These are phyloP conservation scores for Cyclina sinensis DNA, from an alignment of 1,140 invertebrate genomes.

Conservation along the genomic window DNA sequence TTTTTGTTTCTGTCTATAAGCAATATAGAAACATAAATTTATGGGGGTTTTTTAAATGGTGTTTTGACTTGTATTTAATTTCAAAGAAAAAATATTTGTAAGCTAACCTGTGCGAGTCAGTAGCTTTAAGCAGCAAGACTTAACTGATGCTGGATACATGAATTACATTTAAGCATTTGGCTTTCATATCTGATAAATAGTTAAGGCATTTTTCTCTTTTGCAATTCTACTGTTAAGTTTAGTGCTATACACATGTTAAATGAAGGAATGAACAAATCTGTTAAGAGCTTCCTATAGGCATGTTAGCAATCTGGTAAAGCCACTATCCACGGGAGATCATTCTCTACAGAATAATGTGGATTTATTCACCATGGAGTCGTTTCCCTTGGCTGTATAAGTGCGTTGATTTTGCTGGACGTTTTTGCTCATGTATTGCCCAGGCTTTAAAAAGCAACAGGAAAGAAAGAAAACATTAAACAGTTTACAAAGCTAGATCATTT, in stretches of 20 bases:
- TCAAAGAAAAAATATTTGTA: no score
- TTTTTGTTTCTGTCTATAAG: no score
- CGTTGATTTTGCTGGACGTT: slow-evolving; percentile 71
- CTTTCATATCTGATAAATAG: not conserved
- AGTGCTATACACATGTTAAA: not conserved
- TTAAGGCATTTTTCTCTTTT: not conserved
- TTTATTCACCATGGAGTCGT: slow-evolving; percentile 77
- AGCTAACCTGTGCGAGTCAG: no score
- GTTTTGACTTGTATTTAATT: no score
- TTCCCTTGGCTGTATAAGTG: slow-evolving; percentile 69
- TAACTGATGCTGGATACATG: no score
- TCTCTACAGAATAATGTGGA: slow-evolving; percentile 40
- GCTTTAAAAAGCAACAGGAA: slow-evolving; percentile 77
- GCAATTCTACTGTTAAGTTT: not conserved
- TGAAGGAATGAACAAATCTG: not conserved
- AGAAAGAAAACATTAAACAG: slow-evolving; percentile 32
- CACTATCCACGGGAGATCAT: slow-evolving; percentile 6
- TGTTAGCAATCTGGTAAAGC: not conserved
- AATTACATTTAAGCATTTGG: not conserved
- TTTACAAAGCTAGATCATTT: not conserved
- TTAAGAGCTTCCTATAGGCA: not conserved
- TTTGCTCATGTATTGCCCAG: slow-evolving; percentile 81
- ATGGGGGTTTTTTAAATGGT: no score
- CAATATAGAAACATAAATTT: no score
- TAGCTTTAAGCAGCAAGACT: no score